Percentiles rank a stretch among this genome's conserved stretches.
phyloP scores from a whole-genome alignment of 2,888 invertebrate species.

The Coleophora flavipennella region DNA sequence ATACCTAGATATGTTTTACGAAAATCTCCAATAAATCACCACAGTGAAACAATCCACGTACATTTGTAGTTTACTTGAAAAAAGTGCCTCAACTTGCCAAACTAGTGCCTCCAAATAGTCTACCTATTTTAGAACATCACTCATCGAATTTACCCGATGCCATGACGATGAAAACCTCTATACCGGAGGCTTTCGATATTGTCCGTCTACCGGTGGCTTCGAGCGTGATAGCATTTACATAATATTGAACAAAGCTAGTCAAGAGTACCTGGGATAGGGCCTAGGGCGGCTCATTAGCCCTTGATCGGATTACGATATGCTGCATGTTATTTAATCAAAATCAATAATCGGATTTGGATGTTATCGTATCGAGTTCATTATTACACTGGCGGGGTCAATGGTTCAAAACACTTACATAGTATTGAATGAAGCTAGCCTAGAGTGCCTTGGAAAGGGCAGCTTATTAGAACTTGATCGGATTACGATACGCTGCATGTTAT shows the following conservation, averaged over 20 bases:
- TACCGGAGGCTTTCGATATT: conserved; percentile 27
- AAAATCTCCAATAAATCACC: too few species aligned
- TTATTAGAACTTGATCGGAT: conserved; percentile 58
- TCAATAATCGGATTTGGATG: too few species aligned
- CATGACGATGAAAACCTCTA: conserved; percentile 12
- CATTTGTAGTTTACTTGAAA: too few species aligned
- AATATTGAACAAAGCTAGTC: conserved; percentile 31
- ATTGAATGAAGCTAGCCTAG: conserved; percentile 18
- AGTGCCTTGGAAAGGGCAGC: conserved; percentile 21
- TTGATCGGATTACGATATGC: conserved; percentile 50
- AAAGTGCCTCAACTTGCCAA: not conserved
- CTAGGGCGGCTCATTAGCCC: conserved; percentile 54
- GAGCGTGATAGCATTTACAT: conserved; percentile 57
- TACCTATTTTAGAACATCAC: not conserved
- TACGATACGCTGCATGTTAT: conserved; percentile 36
- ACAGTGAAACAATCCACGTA: too few species aligned
- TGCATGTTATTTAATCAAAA: conserved; percentile 19
- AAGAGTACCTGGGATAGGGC: too few species aligned
- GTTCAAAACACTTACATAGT: conserved; percentile 43
- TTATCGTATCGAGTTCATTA: too few species aligned
- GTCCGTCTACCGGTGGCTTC: conserved; percentile 31
- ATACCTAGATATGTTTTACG: too few species aligned
- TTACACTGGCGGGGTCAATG: too few species aligned
- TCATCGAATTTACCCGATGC: conserved; percentile 13
- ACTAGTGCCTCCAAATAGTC: too few species aligned